Base-by-base conservation (phyloP, 2,113 vertebrate genomes). In the Glareola pratincola region DNA sequence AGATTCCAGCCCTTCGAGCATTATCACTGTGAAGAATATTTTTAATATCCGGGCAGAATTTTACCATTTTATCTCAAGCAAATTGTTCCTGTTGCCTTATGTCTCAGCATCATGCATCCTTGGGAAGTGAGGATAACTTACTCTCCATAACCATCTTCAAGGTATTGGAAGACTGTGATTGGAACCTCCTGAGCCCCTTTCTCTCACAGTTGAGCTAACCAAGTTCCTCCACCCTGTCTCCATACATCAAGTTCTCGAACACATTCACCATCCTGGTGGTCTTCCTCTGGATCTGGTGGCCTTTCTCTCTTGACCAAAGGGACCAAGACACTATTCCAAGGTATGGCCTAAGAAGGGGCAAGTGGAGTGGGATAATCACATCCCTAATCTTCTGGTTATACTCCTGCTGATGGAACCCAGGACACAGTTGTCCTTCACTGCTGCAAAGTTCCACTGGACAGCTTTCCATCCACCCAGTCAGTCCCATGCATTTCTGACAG, bases 211-310 rank as follows among this genome's bases (percentile, higher is more conserved):
- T 60, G 8, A 76, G n/a, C 4, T 86, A 76, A 68, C 16, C 1
- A 19, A 43, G 7, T 43, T 89, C 20, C 23, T 85, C 4, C 3
- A 29, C 2, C 7, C 1, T 56, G 12, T 39, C 30, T 72, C 56
- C 37, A 60, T 14, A 18, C 4, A 39, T 5, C 2, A 2, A 47
- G 16, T 60, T 91, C 32, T 69, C 39, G 29, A 78, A 36, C 0
- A 3, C 8, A 22, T 36, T 19, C 8, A 21, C 10, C 56, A n/a
- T 18, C 1, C 0, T 14, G 37, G 29, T 56, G 34, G 8, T 74
- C 21, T 56, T 69, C 34, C 4, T 17, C 20, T 68, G 8, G 5
- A 36, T 30, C 21, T 84, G 43, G 15, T 50, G 29, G 14, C 57
- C 43, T 62, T 48, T 34, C 10, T 51, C 11, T 60, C 34, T 82